A percentile compares a stretch with the other conserved stretches of the same genome.
Evolutionary conservation across 2,888 invertebrate species (phyloP).

Genomic region (Camponotus fellah): DNA sequence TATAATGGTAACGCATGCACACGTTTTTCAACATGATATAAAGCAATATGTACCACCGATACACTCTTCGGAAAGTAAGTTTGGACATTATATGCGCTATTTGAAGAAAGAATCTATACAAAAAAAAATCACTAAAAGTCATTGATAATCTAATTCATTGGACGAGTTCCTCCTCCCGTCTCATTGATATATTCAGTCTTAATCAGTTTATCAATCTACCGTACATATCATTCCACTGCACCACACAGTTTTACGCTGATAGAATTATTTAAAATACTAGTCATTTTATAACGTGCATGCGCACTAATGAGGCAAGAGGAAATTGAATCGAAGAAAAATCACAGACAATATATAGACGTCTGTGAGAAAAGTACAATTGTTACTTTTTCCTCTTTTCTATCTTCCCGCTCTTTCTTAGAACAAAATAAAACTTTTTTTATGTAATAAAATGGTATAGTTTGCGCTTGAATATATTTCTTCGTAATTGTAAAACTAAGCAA

Average conservation of each 20-base stretch:
- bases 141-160: slow-evolving; percentile 19
- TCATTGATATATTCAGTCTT: slow-evolving; percentile 68
- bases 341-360: too few relatives aligned
- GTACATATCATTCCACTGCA: slow-evolving; percentile 51
- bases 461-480: not conserved
- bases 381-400: not conserved
- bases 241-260: slow-evolving; percentile 63
- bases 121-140: slow-evolving; percentile 36
- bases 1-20: slow-evolving; percentile 27
- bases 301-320: slow-evolving; percentile 21
- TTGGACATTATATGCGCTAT: slow-evolving; percentile 19
- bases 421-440: slow-evolving; percentile 33
- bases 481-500: not conserved
- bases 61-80: slow-evolving; percentile 22
- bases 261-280: slow-evolving; percentile 43
- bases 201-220: slow-evolving; percentile 60
- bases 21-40: slow-evolving; percentile 20
- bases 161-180: not conserved
- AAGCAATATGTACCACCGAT: slow-evolving; percentile 17
- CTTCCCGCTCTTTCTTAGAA: not conserved
- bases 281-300: slow-evolving; percentile 7
- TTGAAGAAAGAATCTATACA: slow-evolving; percentile 12
- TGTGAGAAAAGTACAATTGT: not conserved
- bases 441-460: not conserved
- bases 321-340: slow-evolving; percentile 7